A percentile compares a stretch with the other conserved stretches of the same genome.
Conservation (phyloP, 2,888 invertebrate genomes). For the Carpatolechia fugitivella region DNA sequence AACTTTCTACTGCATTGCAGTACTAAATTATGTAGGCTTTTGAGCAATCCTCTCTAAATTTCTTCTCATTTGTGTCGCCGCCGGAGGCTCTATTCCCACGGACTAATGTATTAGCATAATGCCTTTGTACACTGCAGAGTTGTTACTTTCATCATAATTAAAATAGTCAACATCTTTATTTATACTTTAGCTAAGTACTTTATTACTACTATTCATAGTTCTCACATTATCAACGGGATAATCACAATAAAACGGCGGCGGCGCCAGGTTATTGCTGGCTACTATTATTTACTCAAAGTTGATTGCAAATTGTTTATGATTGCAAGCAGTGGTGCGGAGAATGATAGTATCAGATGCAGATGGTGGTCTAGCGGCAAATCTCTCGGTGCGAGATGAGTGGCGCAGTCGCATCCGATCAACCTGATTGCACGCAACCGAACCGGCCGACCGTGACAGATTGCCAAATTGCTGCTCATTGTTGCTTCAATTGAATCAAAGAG, state of each 20-base stretch:
- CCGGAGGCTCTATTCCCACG: constrained; percentile 36
- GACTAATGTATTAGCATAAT: constrained; percentile 27
- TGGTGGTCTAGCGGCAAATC: constrained; percentile 52
- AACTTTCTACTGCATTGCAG: constrained; percentile 39
- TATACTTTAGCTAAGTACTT: neutral
- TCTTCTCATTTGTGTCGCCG: constrained; percentile 30
- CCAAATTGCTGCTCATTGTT: constrained; percentile 53
- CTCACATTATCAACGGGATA: neutral
- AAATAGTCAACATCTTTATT: constrained; percentile 14
- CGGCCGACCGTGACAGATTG: constrained; percentile 53
- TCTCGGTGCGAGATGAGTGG: constrained; percentile 42
- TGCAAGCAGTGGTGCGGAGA: constrained; percentile 40
- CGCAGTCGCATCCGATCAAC: constrained; percentile 49
- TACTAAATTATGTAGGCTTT: constrained; percentile 26
- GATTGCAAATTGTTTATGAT: constrained; percentile 23
- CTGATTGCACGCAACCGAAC: constrained; percentile 52
- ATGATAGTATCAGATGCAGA: constrained; percentile 42
- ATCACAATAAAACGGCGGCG: neutral
- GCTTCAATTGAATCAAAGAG: constrained; percentile 41
- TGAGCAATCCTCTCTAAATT: constrained; percentile 27
- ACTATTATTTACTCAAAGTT: neutral
- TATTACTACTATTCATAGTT: neutral
- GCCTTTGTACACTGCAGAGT: constrained; percentile 27
- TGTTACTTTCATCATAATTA: constrained; percentile 36
- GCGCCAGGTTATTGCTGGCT: neutral